Evolutionary conservation across 2,113 vertebrate species (phyloP).

Genomic region (Beaufortia kweichowensis): DNA sequence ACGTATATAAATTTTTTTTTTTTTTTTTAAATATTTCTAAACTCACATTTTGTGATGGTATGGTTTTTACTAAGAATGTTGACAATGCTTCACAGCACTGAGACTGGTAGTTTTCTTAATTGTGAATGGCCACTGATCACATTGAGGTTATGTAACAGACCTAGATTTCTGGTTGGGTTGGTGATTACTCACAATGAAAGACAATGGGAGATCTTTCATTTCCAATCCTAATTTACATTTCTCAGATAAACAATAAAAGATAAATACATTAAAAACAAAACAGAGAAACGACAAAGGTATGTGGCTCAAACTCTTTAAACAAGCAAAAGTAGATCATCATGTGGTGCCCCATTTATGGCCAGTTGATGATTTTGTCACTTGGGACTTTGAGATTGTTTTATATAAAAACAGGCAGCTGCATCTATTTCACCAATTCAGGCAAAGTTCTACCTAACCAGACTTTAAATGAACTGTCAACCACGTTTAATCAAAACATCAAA

Average conservation of each 20-base stretch:
- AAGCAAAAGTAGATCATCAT: constrained; percentile 18
- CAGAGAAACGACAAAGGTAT: not conserved
- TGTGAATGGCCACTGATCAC: constrained; percentile 20
- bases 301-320: not conserved
- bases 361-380: not conserved
- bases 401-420: not conserved
- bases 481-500: constrained; percentile 28
- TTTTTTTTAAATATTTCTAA: not conserved
- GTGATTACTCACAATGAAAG: too few relatives aligned
- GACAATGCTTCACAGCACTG: not conserved
- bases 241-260: not conserved
- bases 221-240: too few relatives aligned
- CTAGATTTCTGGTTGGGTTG: constrained; percentile 7
- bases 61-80: not conserved
- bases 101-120: not conserved
- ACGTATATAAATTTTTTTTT: too few relatives aligned
- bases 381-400: not conserved
- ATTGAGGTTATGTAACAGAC: constrained; percentile 20
- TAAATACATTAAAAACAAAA: not conserved
- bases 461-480: constrained; percentile 15
- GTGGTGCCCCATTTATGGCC: constrained; percentile 12
- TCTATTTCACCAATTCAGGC: constrained; percentile 8
- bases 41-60: not conserved
- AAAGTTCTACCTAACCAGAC: constrained; percentile 4
- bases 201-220: too few relatives aligned